These are phyloP conservation scores for Drosophila pandora DNA, from an alignment of 1,140 invertebrate genomes.

Conservation along the genomic window DNA sequence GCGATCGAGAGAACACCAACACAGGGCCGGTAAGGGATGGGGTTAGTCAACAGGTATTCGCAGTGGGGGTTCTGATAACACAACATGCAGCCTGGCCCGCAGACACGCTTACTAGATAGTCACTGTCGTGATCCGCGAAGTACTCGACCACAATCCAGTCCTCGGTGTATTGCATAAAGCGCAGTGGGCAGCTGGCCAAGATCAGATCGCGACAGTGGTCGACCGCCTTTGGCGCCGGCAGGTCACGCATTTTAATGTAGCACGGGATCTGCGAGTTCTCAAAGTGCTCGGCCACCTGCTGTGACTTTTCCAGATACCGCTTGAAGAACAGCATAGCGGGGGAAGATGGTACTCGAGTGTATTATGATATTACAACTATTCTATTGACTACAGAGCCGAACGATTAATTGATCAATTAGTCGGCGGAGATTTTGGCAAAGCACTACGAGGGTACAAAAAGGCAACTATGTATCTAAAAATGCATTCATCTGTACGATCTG, in stretches of 20 bases:
- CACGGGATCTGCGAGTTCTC: constrained; percentile 69
- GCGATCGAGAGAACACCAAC: constrained; percentile 8
- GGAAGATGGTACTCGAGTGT: not conserved
- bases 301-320: constrained; percentile 77
- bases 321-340: constrained; percentile 72
- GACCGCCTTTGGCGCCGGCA: constrained; percentile 51
- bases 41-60: constrained; percentile 18
- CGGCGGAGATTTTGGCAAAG: constrained; percentile 21
- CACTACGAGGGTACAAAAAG: constrained; percentile 11
- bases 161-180: constrained; percentile 61
- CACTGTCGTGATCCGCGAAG: constrained; percentile 76
- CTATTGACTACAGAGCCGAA: not conserved
- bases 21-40: constrained; percentile 16
- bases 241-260: constrained; percentile 75
- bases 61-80: not conserved
- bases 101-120: constrained; percentile 71
- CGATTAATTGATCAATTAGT: constrained; percentile 13
- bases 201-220: constrained; percentile 69
- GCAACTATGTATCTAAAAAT: constrained; percentile 22
- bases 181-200: constrained; percentile 55
- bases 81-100: constrained; percentile 7
- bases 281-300: constrained; percentile 69
- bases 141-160: constrained; percentile 80
- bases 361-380: not conserved
- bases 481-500: constrained; percentile 12